Conservation (phyloP, 2,797 vertebrate genomes). For the Cossypha caffra region DNA sequence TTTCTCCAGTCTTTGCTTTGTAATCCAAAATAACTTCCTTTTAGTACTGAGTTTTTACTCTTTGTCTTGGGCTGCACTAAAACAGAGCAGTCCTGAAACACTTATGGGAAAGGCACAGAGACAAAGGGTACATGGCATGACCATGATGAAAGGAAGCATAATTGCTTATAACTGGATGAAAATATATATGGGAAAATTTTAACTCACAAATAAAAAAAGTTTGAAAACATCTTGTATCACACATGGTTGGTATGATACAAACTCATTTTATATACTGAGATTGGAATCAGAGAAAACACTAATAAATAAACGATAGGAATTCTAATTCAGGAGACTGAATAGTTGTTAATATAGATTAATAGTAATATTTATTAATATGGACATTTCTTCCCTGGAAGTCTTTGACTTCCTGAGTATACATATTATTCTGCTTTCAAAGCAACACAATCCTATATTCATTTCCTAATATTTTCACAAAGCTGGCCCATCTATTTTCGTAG, state of each 20-base stretch:
- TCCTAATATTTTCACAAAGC: background rate
- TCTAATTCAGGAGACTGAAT: background rate
- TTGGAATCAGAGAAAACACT: background rate
- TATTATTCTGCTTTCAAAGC: background rate
- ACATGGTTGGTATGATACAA: background rate
- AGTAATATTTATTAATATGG: background rate
- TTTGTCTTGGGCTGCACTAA: background rate
- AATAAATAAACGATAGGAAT: background rate
- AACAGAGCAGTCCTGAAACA: background rate
- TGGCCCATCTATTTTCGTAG: background rate
- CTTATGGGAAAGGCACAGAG: background rate
- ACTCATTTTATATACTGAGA: background rate
- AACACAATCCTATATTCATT: background rate
- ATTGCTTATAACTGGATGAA: background rate
- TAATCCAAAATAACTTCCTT: background rate
- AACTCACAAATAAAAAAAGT: background rate
- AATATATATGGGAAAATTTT: background rate
- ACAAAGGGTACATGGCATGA: background rate
- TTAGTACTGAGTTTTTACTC: background rate
- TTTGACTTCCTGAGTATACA: background rate
- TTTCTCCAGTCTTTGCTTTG: background rate
- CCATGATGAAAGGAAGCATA: background rate
- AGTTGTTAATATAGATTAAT: background rate
- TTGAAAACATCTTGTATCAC: background rate
- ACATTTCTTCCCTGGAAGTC: background rate